Evolutionary conservation across 1,140 invertebrate species (phyloP), one percentile per base, ranked within the genome.

Genomic region (Eumaeus atala): DNA sequence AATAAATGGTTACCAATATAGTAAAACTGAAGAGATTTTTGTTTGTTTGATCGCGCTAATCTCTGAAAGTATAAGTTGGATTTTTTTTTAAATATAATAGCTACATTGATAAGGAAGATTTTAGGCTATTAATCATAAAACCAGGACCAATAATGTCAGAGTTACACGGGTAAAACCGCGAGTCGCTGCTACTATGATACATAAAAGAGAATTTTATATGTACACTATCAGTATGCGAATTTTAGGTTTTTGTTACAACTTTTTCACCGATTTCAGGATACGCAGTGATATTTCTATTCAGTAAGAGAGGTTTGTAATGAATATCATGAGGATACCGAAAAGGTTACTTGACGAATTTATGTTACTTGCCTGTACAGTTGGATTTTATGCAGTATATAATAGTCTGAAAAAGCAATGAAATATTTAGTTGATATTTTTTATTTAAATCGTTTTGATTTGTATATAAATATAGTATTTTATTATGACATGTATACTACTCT

Each of bases 201-300:
- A n/a, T n/a, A n/a, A n/a, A n/a, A n/a, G n/a, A n/a, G n/a, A n/a
- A n/a, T n/a, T n/a, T n/a, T 86, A 84, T 84, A 83, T 83, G 84
- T 83, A 84, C 78, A 85, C 68, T 82, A 82, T 83, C 83, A 80
- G 74, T 84, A 83, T 73, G 74, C 83, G 77, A 65, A 79, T 76
- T 86, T 87, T 84, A 84, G 75, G 81, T 84, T 86, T 86, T 79
- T 78, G 78, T 77, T 66, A 75, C 74, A 72, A 84, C 61, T 84
- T 81, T 84, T 84, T 86, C 83, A 84, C 77, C 71, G 70, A 74
- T 82, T 76, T 77, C 78, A 81, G 64, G 70, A 79, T 77, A 76
- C 61, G 72, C 76, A 78, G 76, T 84, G 82, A 79, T 71, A 76
- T 83, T 82, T 79, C 69, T 70, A 72, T 76, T 72, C 73, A 76